phyloP scores from a whole-genome alignment of 2,888 invertebrate species.

The Thereva nobilitata region DNA sequence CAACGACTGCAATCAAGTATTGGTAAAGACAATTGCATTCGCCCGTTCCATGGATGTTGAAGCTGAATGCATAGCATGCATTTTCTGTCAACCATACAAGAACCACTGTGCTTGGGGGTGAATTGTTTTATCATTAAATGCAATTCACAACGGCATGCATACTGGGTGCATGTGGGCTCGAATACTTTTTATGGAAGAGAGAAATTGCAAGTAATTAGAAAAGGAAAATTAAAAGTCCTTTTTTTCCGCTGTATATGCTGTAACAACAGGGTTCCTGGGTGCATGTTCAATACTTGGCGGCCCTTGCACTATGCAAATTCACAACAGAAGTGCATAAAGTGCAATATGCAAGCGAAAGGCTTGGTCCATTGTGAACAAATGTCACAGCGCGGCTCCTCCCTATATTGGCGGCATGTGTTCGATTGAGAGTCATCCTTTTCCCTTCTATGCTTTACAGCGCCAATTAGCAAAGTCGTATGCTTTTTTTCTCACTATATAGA shows the following conservation, averaged over 20 bases:
- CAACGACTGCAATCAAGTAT: conserved; percentile 36
- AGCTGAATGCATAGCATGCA: conserved; percentile 24
- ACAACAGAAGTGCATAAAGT: conserved; percentile 20
- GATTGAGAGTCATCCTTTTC: conserved; percentile 37
- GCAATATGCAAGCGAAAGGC: conserved; percentile 5
- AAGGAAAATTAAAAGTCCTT: conserved; percentile 41
- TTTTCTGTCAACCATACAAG: conserved; percentile 15
- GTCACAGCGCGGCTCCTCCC: conserved; percentile 18
- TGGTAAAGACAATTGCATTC: conserved; percentile 39
- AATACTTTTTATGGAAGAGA: neutral
- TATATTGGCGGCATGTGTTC: conserved; percentile 37
- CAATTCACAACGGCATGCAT: conserved; percentile 30
- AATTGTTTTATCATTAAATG: conserved; percentile 41
- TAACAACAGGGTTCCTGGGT: neutral
- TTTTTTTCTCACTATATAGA: neutral
- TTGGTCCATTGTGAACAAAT: conserved; percentile 37
- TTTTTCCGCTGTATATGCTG: conserved; percentile 18
- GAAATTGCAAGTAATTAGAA: conserved; percentile 41
- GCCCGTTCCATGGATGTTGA: conserved; percentile 30
- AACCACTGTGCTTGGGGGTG: conserved; percentile 25
- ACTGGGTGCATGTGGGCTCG: neutral
- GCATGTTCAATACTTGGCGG: conserved; percentile 5
- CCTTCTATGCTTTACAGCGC: conserved; percentile 5
- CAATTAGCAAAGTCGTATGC: conserved; percentile 26
- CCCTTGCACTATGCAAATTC: conserved; percentile 19